phyloP scores from a whole-genome alignment of 2,113 vertebrate genomes.

The Cygnus atratus region DNA sequence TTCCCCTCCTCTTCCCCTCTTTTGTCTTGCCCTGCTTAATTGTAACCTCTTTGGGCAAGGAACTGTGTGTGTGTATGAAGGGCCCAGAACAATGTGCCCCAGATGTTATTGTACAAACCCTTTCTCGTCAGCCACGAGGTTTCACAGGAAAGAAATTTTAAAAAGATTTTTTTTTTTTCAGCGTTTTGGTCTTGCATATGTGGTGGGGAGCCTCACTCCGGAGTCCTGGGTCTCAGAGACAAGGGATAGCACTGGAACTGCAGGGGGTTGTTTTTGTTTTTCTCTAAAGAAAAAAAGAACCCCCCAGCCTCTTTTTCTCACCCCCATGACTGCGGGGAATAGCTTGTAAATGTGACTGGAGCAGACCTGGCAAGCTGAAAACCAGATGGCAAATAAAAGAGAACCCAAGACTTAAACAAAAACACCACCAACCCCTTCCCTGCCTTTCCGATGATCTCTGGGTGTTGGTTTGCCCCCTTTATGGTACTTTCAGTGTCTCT shows the following conservation, averaged over 20 bases:
- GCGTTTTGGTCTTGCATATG: neutral
- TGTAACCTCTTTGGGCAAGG: neutral
- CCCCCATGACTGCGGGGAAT: neutral
- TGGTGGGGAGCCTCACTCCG: neutral
- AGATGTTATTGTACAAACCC: neutral
- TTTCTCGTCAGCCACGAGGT: neutral
- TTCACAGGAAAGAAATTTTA: neutral
- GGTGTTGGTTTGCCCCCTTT: neutral
- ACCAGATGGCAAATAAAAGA: neutral
- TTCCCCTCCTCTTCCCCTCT: neutral
- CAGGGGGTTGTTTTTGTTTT: neutral
- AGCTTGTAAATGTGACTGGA: neutral
- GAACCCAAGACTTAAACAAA: neutral
- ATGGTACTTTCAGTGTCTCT: neutral
- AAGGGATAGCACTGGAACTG: neutral
- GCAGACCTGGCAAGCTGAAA: neutral
- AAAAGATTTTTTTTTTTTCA: neutral
- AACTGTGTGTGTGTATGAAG: neutral
- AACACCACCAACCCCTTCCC: neutral
- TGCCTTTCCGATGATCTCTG: neutral
- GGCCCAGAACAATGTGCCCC: slow-evolving; percentile 44
- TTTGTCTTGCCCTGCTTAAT: neutral
- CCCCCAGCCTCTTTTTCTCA: neutral
- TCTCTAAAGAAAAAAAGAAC: neutral
- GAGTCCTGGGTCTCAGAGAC: neutral